Conservation (phyloP, 2,113 vertebrate species). For the Tupaia chinensis region DNA sequence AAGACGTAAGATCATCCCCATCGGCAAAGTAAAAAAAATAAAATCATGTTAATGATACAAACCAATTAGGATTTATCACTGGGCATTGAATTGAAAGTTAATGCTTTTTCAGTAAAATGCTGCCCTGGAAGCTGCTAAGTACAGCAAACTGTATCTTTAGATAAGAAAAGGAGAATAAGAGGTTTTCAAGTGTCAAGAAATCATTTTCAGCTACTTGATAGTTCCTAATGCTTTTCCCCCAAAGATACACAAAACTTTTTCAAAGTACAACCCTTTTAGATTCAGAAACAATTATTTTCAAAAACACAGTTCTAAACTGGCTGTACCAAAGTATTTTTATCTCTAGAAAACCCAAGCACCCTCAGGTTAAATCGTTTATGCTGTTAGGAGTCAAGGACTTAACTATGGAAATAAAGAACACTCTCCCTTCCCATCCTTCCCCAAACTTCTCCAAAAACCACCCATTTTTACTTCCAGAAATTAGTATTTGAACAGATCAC, state of each 20-base stretch:
- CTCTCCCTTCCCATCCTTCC: not conserved
- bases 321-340: not conserved
- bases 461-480: not conserved
- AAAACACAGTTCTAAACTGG: conserved; percentile 23
- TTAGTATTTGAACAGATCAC: conserved; percentile 58
- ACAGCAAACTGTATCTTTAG: not conserved
- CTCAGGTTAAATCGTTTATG: not conserved
- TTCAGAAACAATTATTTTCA: conserved; percentile 42
- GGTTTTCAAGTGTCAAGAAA: not conserved
- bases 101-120: not conserved
- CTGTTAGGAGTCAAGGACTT: not conserved
- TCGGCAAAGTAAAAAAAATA: not conserved
- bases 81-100: not conserved
- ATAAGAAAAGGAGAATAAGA: not conserved
- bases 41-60: not conserved
- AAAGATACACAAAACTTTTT: not conserved
- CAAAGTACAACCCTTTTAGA: not conserved
- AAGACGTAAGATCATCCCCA: not conserved
- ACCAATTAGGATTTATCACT: not conserved
- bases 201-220: not conserved
- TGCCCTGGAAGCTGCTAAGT: not conserved
- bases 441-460: not conserved
- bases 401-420: conserved; percentile 17
- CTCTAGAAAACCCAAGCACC: not conserved
- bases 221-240: not conserved